Percentiles rank a stretch among this genome's conserved stretches.
phyloP scores from a whole-genome alignment of 1,140 invertebrate genomes.

The Apis mellifera region Amel_HAv3.1 CM009940.2:7541001-7541500 shows the following conservation, averaged over 20 bases:
- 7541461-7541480: slow-evolving; percentile 22
- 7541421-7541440: no score
- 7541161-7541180: slow-evolving; percentile 5
- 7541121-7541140: slow-evolving; percentile 35
- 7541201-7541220: slow-evolving; percentile 36
- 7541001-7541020: slow-evolving; percentile 1
- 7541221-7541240: slow-evolving; percentile 55
- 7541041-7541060: slow-evolving; percentile 36
- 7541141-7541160: slow-evolving; percentile 8
- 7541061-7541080: slow-evolving; percentile 48
- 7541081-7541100: slow-evolving; percentile 45
- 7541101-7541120: slow-evolving; percentile 37
- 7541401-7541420: slow-evolving; percentile 13
- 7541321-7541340: slow-evolving; percentile 53
- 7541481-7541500: slow-evolving; percentile 55
- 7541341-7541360: slow-evolving; percentile 68
- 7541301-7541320: slow-evolving; percentile 46
- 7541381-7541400: slow-evolving; percentile 46
- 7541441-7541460: slow-evolving; percentile 16
- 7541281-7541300: slow-evolving; percentile 26
- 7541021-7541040: slow-evolving; percentile 29
- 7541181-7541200: slow-evolving; percentile 32
- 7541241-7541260: slow-evolving; percentile 46
- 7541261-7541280: slow-evolving; percentile 39
- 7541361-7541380: slow-evolving; percentile 48